Base-by-base conservation (phyloP, 2,113 vertebrate species). In the Rhinolophus sinicus region DNA sequence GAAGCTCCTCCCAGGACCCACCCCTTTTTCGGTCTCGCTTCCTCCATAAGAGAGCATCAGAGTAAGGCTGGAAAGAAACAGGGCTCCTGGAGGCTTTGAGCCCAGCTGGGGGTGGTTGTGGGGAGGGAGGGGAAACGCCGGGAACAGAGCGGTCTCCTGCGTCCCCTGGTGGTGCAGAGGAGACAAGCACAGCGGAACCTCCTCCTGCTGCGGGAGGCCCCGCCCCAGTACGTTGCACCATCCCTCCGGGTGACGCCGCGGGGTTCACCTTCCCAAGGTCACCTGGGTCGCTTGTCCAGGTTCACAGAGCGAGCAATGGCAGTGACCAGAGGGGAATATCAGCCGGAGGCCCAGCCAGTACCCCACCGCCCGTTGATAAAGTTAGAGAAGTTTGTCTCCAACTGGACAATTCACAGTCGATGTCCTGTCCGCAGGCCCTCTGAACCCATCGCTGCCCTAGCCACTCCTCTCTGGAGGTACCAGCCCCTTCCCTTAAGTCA, bases 181-280 rank as follows among this genome's bases (percentile, higher is more conserved):
- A 11, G 28, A 14, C 26, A 6, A 1, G 26, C 22, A 38, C 28
- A 11, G 19, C 0, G 77, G 40, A 13, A 67, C 38, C 58, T 60
- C 28, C 85, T 78, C 52, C 54, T 0, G 19, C 19, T 18, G 22
- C 11, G 2, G 52, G 35, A 40, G 33, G 33, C 52, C 26, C 9
- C 85, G 44, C 77, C 69, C 50, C 21, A 2, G n/a, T 19, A 62
- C 11, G 5, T 26, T 0, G 82, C 81, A 47, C n/a, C 21, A 14
- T 1, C 38, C 15, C 0, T 70, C 50, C 40, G 4, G 2, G 2
- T 10, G 76, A 6, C 0, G 19, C 50, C 28, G 3, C 9, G 19
- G 0, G 8, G 8, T 56, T 80, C 87, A 26, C 52, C n/a, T 78
- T 67, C 47, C 81, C 62, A 73, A 67, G 62, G 93, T 72, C 62